A percentile compares a stretch with the other conserved stretches of the same genome.
Conservation (phyloP, 2,888 invertebrate genomes). For the Andrena bucephala region DNA sequence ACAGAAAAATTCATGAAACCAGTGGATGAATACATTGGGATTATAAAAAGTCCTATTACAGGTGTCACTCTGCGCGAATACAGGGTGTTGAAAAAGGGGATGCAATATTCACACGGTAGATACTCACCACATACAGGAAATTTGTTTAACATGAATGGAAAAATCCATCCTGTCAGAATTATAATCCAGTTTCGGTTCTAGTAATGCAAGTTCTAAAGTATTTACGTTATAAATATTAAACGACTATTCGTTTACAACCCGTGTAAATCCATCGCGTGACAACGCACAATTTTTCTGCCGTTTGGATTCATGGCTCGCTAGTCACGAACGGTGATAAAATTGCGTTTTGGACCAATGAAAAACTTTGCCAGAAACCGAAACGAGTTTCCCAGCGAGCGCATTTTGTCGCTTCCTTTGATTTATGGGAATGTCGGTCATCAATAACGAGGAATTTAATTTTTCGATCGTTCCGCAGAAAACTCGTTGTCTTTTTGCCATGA, state of each 20-base stretch:
- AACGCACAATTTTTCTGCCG: not conserved
- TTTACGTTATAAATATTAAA: too few species aligned
- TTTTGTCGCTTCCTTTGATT: slow-evolving; percentile 41
- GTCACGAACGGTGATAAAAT: not conserved
- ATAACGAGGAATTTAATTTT: slow-evolving; percentile 41
- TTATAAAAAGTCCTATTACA: not conserved
- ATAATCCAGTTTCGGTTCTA: too few species aligned
- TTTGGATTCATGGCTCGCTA: not conserved
- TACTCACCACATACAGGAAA: too few species aligned
- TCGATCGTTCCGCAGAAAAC: slow-evolving; percentile 2
- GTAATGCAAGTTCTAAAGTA: too few species aligned
- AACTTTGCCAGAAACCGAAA: slow-evolving; percentile 2
- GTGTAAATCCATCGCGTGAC: not conserved
- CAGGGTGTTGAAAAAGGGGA: too few species aligned
- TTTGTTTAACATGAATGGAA: too few species aligned
- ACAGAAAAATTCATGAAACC: not conserved
- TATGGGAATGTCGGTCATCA: slow-evolving; percentile 24
- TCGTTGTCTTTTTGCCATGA: not conserved
- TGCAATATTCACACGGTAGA: too few species aligned
- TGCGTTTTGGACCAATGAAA: slow-evolving; percentile 1
- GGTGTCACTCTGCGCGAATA: not conserved
- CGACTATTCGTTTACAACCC: too few species aligned
- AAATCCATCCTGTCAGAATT: too few species aligned
- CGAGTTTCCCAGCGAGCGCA: not conserved
- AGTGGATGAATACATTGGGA: not conserved